Evolutionary conservation across 2,888 invertebrate genomes (phyloP).

Genomic region (Silvanus unidentatus): DNA sequence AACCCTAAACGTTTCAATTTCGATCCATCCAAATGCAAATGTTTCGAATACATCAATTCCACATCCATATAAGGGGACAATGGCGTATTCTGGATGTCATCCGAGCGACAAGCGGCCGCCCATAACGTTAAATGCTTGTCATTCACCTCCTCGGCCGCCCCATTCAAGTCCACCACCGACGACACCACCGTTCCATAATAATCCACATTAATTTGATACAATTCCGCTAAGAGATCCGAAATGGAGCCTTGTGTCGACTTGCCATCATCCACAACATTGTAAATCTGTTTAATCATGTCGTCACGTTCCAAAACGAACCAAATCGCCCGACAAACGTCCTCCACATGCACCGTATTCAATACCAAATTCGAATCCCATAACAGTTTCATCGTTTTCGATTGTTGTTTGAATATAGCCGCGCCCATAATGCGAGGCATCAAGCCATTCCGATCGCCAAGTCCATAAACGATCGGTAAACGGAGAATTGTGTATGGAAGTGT

Average conservation of each 20-base stretch:
- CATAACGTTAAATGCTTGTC: constrained; percentile 90
- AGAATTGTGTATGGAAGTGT: constrained; percentile 72
- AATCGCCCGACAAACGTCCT: constrained; percentile 75
- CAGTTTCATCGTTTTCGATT: constrained; percentile 86
- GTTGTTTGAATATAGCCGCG: constrained; percentile 81
- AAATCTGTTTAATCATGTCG: constrained; percentile 48
- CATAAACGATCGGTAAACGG: constrained; percentile 82
- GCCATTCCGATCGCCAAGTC: constrained; percentile 74
- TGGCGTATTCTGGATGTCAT: constrained; percentile 75
- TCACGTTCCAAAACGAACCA: constrained; percentile 57
- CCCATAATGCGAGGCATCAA: constrained; percentile 79
- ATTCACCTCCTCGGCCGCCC: constrained; percentile 83
- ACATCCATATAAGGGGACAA: constrained; percentile 81
- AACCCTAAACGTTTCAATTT: constrained; percentile 60
- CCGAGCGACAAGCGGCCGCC: constrained; percentile 77
- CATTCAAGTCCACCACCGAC: constrained; percentile 72
- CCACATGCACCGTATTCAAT: constrained; percentile 83
- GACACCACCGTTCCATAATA: constrained; percentile 81
- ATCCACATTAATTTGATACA: constrained; percentile 81
- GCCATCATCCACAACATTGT: constrained; percentile 78
- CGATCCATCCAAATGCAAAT: constrained; percentile 67
- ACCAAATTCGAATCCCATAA: constrained; percentile 80
- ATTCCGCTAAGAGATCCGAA: constrained; percentile 70
- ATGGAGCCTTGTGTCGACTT: constrained; percentile 81
- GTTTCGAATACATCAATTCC: constrained; percentile 75